A percentile compares a stretch with the other conserved stretches of the same genome.
phyloP scores from a whole-genome alignment of 2,113 vertebrate genomes.

The Todiramphus chloris region DNA sequence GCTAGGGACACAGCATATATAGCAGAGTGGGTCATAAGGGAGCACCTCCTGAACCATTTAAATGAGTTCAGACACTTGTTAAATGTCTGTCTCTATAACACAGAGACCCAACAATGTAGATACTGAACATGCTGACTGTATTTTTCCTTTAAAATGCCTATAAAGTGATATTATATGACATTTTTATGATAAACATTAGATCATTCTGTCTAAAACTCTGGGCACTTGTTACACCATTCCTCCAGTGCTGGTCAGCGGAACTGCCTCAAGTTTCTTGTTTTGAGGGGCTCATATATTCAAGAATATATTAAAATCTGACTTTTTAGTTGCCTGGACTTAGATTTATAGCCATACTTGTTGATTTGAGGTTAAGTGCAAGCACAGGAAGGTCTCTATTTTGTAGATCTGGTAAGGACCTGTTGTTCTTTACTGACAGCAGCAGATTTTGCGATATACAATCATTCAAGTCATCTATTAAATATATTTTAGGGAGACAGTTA shows the following conservation, averaged over 20 bases:
- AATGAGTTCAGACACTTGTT: neutral
- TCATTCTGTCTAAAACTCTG: neutral
- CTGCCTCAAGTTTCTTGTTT: accelerated
- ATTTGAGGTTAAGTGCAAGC: neutral
- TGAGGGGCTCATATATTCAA: neutral
- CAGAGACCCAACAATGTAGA: neutral
- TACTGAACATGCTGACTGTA: neutral
- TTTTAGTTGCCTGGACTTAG: accelerated
- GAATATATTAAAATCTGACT: neutral
- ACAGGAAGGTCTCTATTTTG: neutral
- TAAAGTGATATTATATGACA: neutral
- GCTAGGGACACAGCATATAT: neutral
- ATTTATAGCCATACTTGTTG: neutral
- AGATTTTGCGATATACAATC: neutral
- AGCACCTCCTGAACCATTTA: neutral
- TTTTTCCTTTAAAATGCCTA: neutral
- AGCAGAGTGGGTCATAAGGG: neutral
- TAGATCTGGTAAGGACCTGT: neutral
- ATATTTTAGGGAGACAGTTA: neutral
- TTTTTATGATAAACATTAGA: neutral
- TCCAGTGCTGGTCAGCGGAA: neutral
- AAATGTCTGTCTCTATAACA: neutral
- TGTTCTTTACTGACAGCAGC: neutral
- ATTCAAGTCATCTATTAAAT: neutral
- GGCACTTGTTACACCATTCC: neutral